Base-by-base conservation (phyloP, 2,888 invertebrate genomes). In the Rhorus exstirpatorius region DNA sequence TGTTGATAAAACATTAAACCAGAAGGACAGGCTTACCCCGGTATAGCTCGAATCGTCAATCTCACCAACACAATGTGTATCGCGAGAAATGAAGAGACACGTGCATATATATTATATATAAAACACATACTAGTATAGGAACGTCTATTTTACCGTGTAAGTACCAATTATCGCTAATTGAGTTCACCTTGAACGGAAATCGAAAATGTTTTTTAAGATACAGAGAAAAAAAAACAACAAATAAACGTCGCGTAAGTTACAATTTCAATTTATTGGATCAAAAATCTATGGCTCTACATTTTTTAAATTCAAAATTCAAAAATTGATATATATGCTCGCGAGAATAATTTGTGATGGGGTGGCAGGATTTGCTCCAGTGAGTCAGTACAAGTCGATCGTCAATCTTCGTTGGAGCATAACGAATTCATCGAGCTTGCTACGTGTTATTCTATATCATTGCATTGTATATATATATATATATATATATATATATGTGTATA, bases 381-480 rank as follows among this genome's bases (percentile, higher is more conserved):
- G 49, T 58, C 46, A 24, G 61, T 53, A 55, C 65, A 67, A 76
- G 46, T 58, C 72, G 72, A 67, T 67, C 46, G 72, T 41, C 51
- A 46, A 67, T 67, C 46, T 72, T 53, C 67, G 60, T 10, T 74
- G 60, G 67, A 51, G 60, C 53, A 67, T 65, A 79, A 79, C 72
- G 67, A 72, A 74, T 55, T 67, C 65, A 60, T 58, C 51, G 51
- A 60, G 55, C 58, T 60, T 7, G 58, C 31, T 60, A 60, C 35
- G 35, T 58, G n/a, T 70, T 24, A 41, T 24, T n/a, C 14, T 41
- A 68, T 19, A n/a, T n/a, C n/a, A n/a, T n/a, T n/a, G n/a, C n/a
- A n/a, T n/a, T n/a, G n/a, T n/a, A n/a, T n/a, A n/a, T n/a, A n/a
- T n/a, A n/a, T n/a, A n/a, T n/a, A n/a, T n/a, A n/a, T n/a, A n/a